Conservation (phyloP, 1,140 invertebrate genomes). For the Argopecten irradians region DNA sequence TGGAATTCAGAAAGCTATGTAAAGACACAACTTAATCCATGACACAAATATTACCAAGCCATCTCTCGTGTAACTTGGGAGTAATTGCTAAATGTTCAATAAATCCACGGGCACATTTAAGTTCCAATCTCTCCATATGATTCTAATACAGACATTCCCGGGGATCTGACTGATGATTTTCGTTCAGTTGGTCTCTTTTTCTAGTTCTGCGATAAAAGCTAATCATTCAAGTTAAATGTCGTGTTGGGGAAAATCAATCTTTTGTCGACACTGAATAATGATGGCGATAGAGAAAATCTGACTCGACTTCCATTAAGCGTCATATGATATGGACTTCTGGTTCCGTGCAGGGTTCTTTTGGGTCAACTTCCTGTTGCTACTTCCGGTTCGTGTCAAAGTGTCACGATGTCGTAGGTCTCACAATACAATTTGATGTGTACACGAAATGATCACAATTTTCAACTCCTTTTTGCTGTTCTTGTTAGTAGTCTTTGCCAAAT, state of each 20-base stretch:
- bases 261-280: neutral
- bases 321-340: neutral
- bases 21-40: neutral
- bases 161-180: neutral
- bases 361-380: neutral
- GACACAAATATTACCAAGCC: neutral
- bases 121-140: neutral
- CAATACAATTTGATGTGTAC: neutral
- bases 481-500: no score
- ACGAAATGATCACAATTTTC: no score
- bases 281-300: neutral
- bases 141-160: neutral
- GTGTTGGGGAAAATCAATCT: neutral
- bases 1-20: neutral
- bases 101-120: neutral
- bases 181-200: neutral
- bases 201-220: neutral
- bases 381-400: neutral
- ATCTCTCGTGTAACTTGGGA: neutral
- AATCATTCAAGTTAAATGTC: conserved; percentile 7
- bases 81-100: neutral
- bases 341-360: neutral
- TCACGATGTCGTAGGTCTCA: neutral
- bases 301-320: neutral
- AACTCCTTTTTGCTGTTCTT: no score